These are phyloP conservation scores for Karalla daura DNA, from an alignment of 2,797 vertebrate species.

Conservation along the genomic window DNA sequence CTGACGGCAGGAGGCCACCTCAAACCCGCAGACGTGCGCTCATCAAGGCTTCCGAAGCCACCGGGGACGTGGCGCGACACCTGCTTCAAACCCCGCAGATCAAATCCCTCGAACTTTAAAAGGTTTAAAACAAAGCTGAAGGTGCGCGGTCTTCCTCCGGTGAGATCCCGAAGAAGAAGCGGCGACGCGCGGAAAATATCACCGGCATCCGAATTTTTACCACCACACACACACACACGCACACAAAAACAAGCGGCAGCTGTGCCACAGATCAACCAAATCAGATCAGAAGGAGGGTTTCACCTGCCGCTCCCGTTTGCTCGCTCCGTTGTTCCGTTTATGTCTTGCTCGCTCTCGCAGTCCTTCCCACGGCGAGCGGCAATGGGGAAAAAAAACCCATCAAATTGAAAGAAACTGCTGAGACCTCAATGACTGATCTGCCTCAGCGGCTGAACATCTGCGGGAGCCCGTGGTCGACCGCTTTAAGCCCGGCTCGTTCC, in stretches of 20 bases:
- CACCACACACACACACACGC: neutral
- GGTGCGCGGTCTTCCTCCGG: conserved; percentile 2
- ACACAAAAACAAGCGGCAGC: conserved; percentile 2
- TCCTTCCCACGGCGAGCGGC: conserved; percentile 9
- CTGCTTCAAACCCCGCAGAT: conserved; percentile 21
- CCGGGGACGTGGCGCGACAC: conserved; percentile 19
- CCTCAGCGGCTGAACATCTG: conserved; percentile 10
- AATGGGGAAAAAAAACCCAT: conserved; percentile 40
- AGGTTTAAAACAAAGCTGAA: conserved; percentile 27
- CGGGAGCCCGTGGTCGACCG: neutral
- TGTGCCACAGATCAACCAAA: conserved; percentile 11
- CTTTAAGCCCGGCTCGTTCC: neutral
- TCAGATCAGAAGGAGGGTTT: conserved; percentile 20
- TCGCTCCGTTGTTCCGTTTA: conserved; percentile 24
- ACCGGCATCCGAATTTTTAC: conserved; percentile 28
- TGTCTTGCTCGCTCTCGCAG: conserved; percentile 20
- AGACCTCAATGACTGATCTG: conserved; percentile 37
- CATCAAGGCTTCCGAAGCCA: conserved; percentile 36
- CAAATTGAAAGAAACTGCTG: conserved; percentile 60
- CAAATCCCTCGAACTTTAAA: conserved; percentile 40
- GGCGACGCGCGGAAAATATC: conserved; percentile 23
- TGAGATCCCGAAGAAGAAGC: conserved; percentile 23
- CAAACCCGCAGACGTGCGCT: conserved; percentile 16
- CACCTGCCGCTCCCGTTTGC: conserved; percentile 48
- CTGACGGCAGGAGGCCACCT: neutral